These are phyloP conservation scores for Camponotus vicinus DNA, from an alignment of 1,140 invertebrate species.

Conservation along the genomic window DNA sequence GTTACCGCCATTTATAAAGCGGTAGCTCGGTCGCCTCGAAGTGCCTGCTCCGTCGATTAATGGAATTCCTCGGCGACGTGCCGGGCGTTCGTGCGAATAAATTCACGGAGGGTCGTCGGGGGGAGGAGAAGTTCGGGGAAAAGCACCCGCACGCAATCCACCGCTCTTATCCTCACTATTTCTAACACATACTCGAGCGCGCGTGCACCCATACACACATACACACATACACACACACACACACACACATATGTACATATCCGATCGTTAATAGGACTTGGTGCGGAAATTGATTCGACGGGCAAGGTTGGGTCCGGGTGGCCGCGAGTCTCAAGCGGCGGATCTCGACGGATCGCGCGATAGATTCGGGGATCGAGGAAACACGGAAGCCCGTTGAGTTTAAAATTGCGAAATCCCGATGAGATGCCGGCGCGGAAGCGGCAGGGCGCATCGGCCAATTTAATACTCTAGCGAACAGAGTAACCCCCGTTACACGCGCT, in stretches of 20 bases:
- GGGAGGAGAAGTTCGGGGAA: conserved; percentile 35
- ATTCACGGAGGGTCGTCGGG: conserved; percentile 67
- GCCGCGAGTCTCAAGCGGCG: conserved; percentile 25
- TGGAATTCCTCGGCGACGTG: conserved; percentile 75
- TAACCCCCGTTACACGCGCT: neutral
- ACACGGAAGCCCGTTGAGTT: neutral
- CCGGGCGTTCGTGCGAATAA: conserved; percentile 75
- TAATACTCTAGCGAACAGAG: conserved; percentile 44
- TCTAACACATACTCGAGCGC: neutral
- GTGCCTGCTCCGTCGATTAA: conserved; percentile 74
- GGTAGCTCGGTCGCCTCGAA: conserved; percentile 68
- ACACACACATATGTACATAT: neutral
- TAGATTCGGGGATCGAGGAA: neutral
- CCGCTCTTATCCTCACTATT: neutral
- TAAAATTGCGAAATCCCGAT: conserved; percentile 27
- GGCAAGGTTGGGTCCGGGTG: conserved; percentile 48
- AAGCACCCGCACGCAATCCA: conserved; percentile 26
- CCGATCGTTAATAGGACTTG: conserved; percentile 76
- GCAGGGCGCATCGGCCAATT: conserved; percentile 41
- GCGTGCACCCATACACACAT: neutral
- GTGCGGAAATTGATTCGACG: conserved; percentile 78
- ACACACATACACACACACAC: conserved; percentile 3
- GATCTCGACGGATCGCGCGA: neutral
- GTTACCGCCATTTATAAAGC: conserved; percentile 73
- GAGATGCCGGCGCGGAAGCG: conserved; percentile 1